Percentiles rank a stretch among this genome's conserved stretches.
Conservation (phyloP, 2,888 invertebrate genomes). For the Pilophorus perplexus region DNA sequence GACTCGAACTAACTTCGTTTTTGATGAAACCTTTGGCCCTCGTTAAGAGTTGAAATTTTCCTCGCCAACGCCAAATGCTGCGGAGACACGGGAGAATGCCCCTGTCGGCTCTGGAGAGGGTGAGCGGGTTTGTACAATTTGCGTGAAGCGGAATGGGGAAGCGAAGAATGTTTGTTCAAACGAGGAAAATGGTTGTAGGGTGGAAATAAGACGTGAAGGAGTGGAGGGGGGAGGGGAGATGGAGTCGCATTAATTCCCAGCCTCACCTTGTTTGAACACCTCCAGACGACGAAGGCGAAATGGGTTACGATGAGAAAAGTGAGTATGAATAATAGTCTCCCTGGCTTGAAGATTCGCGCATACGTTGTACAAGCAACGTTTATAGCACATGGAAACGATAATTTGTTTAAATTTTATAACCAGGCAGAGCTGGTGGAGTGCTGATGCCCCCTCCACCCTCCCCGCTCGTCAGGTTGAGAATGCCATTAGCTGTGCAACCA, state of each 20-base stretch:
- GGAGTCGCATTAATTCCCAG: constrained; percentile 3
- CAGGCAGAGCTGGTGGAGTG: too few relatives aligned
- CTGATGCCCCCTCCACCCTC: too few relatives aligned
- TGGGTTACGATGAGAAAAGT: not conserved
- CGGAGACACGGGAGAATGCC: too few relatives aligned
- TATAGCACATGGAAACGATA: too few relatives aligned
- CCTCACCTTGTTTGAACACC: constrained; percentile 23
- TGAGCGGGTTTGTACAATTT: not conserved
- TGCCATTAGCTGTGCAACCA: too few relatives aligned
- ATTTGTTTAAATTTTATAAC: too few relatives aligned
- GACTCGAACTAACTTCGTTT: constrained; percentile 31
- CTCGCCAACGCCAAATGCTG: too few relatives aligned
- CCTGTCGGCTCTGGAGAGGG: too few relatives aligned
- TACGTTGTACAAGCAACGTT: too few relatives aligned
- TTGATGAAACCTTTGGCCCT: constrained; percentile 33
- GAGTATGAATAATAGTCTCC: too few relatives aligned
- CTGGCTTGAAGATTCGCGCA: too few relatives aligned
- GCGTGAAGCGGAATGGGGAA: not conserved
- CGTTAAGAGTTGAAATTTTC: constrained; percentile 29
- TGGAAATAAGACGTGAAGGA: not conserved
- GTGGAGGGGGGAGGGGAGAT: not conserved
- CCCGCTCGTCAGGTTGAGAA: too few relatives aligned
- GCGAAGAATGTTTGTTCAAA: constrained; percentile 26
- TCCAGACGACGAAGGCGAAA: not conserved
- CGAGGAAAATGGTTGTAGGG: constrained; percentile 25